Base-by-base conservation (phyloP, 2,797 vertebrate genomes). In the Falco cherrug region DNA sequence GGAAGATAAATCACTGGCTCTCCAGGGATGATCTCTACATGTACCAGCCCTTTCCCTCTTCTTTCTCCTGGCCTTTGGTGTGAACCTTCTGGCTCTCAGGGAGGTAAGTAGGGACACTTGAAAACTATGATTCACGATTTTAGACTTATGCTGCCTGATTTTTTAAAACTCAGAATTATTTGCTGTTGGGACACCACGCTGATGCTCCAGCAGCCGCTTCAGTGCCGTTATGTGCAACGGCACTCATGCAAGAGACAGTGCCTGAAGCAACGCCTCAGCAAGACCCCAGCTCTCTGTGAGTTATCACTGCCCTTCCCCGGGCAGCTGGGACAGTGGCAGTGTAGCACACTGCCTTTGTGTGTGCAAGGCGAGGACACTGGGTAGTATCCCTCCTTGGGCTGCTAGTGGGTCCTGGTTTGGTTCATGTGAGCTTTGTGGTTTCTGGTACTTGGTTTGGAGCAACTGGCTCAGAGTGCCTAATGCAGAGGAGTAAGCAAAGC, bases 131-230 rank as follows among this genome's bases (percentile, higher is more conserved):
- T 79, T 92, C 60, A 87, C 1, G 2, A 13, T 35, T 87, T 67
- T 63, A 79, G 68, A 43, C 25, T 84, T 73, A 35, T 11, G 33
- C 33, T 77, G 47, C 9, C 51, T 67, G 43, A 11, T 39, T 76
- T 79, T 84, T 87, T 71, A 82, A 79, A 75, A 8, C 19, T 71
- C 31, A 24, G 59, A 68, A 78, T 89, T 77, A 81, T 82, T 82
- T 41, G 13, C 63, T 91, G 17, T 57, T 10, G 11, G 35, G 63
- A 71, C 31, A 64, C 11, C 16, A 16, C 4, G 5, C 13, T 76
- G 11, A 12, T 83, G 51, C 41, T 81, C 53, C 51, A 45, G 41
- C n/a, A 91, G 41, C n/a, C 0, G 1, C 45, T 80, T 83, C 60
- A 68, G 64, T 35, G 61, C 21, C 21, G 16, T 31, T 16, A 50